Base-by-base conservation (phyloP, 2,797 vertebrate genomes). In the Kryptopterus vitreolus region DNA sequence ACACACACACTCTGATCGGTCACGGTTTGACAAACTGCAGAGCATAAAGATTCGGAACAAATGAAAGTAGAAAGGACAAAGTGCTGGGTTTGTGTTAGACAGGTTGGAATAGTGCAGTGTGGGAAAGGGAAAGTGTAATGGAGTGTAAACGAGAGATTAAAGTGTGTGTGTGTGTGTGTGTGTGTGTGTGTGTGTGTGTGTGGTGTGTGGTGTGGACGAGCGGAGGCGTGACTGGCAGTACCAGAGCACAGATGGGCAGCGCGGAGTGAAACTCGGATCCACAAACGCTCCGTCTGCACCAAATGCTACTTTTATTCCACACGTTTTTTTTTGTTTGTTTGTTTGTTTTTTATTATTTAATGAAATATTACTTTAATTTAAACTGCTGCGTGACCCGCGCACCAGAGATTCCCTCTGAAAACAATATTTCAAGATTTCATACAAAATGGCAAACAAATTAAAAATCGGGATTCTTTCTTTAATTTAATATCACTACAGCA, bases 231-330 rank as follows among this genome's bases (percentile, higher is more conserved):
- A 89, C 84, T 82, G 83, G 84, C 85, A 82, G 71, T 20, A 81
- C 43, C 73, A 62, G 71, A 80, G 87, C 90, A 87, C 92, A 93
- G 92, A 93, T 92, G 92, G 91, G 90, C 89, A 81, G 80, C 84
- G 68, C 52, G 69, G 78, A 65, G n/a, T 68, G 75, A 83, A 82
- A 82, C 84, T 65, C 18, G 18, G 55, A 83, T 86, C 84, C 79
- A 77, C 79, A 68, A 78, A 79, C 68, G 50, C 52, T 43, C 77
- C 57, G 62, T 78, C 52, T 79, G 70, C 57, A 82, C 73, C 80
- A 81, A 81, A 65, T 80, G 79, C 79, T 76, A 48, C 43, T 75
- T 57, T 80, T 73, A 13, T 71, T 71, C 18, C 20, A 61, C 16
- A 11, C 43, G 59, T 75, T 48, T 12, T 8, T 26, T 61, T 22